A percentile compares a stretch with the other conserved stretches of the same genome.
Evolutionary conservation across 2,797 vertebrate species (phyloP).

Genomic region (Emys orbicularis): DNA sequence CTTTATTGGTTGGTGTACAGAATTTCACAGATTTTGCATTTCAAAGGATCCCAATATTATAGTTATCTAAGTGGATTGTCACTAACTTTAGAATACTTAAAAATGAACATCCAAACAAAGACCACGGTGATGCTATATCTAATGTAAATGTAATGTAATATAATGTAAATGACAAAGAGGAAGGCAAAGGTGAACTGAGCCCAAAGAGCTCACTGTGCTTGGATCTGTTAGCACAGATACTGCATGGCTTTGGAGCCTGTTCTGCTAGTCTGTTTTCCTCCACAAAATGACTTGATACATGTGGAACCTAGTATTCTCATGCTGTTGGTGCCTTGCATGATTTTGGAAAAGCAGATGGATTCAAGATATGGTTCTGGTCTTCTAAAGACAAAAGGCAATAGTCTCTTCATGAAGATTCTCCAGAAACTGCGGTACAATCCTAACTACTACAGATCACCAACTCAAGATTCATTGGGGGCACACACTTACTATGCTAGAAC

Average conservation of each 20-base stretch:
- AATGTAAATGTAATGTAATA: neutral
- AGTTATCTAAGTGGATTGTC: neutral
- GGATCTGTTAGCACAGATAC: neutral
- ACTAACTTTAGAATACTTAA: constrained; percentile 1
- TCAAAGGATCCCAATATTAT: neutral
- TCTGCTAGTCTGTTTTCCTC: neutral
- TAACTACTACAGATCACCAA: neutral
- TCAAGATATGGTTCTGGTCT: neutral
- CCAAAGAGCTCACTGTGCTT: neutral
- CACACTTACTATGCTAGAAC: neutral
- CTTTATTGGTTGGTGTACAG: neutral
- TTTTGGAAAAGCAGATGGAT: neutral
- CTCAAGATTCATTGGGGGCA: neutral
- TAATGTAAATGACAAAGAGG: neutral
- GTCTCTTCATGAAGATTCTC: neutral
- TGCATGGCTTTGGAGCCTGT: neutral
- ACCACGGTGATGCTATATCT: neutral
- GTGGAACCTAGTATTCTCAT: neutral
- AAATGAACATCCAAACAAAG: neutral
- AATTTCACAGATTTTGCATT: neutral
- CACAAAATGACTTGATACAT: neutral
- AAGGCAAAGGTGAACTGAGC: neutral
- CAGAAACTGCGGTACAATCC: neutral
- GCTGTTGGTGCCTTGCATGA: neutral
- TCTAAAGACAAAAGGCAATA: neutral